Evolutionary conservation across 1,140 invertebrate genomes (phyloP), one percentile per base, ranked within the genome.

Genomic region (Archivesica marissinica): DNA sequence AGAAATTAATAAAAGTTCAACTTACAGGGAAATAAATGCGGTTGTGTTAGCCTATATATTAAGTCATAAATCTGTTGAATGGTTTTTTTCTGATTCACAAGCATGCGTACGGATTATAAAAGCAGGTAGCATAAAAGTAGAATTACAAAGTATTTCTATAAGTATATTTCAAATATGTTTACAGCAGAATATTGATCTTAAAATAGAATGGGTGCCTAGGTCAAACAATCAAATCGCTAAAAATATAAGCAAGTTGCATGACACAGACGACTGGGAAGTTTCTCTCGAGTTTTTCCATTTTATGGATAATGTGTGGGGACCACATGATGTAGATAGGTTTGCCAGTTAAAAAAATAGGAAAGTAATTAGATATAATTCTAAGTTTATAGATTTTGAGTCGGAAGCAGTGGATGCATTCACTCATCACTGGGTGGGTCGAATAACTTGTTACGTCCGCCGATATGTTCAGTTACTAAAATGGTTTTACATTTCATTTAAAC

Each of bases 81-180:
- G 68, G 68, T n/a, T n/a, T n/a, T 41, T 41, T n/a, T 72, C 68
- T 2, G 68, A 72, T 23, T 72, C 68, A 20, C 68, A 72, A 23
- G 17, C 4, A 15, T 72, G 68, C 44, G 68, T 72, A 2, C 30
- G 9, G 13, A 38, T 72, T 2, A 23, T 72, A 4, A 39, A 72
- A 25, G 68, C 11, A 13, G 68, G 68, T 47, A 41, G 68, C 44
- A 23, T 39, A 2, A 72, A 41, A 2, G 11, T 39, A 41, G 68
- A 72, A 23, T 44, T 72, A 47, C 68, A 72, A 11, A 6, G 6
- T 7, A 2, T 72, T 6, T 33, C 68, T 41, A 17, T 38, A 41
- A 25, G 38, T 6, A 41, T 72, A 9, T 72, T 72, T 23, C 7
- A 38, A 4, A 6, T 72, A 7, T 72, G 68, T 72, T 72, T 72